These are phyloP conservation scores for Garrulus glandarius DNA, from an alignment of 2,797 vertebrate genomes.

Conservation along the genomic window DNA sequence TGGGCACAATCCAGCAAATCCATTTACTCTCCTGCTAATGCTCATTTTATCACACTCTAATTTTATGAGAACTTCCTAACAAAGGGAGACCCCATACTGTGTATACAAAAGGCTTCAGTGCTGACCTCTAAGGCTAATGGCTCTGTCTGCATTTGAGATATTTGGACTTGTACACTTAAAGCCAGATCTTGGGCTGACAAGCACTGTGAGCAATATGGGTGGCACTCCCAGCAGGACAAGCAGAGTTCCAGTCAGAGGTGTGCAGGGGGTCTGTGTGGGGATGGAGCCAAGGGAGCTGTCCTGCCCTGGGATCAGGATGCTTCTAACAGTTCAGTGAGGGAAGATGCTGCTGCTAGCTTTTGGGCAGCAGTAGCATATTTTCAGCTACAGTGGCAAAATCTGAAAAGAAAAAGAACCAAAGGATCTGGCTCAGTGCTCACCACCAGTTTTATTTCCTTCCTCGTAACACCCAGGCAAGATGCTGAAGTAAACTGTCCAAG, in stretches of 20 bases:
- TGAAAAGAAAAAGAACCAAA: neutral
- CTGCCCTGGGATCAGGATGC: neutral
- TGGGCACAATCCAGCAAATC: neutral
- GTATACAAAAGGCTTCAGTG: neutral
- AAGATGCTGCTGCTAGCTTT: neutral
- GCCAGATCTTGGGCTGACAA: neutral
- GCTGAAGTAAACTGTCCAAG: neutral
- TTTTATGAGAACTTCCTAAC: neutral
- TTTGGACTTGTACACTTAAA: neutral
- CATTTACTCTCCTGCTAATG: neutral
- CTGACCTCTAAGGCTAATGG: slow-evolving; percentile 19
- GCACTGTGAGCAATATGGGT: neutral
- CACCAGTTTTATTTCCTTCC: neutral
- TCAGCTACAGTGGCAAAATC: neutral
- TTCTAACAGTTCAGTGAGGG: neutral
- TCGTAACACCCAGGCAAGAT: neutral
- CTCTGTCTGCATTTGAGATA: neutral
- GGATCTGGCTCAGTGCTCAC: neutral
- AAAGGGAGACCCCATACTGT: neutral
- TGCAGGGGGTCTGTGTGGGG: neutral
- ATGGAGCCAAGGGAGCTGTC: neutral
- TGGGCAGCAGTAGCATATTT: neutral
- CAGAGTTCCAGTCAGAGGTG: neutral
- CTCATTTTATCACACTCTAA: neutral
- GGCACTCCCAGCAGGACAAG: neutral